phyloP scores from a whole-genome alignment of 2,888 invertebrate genomes.

The Luffia ferchaultella region DNA sequence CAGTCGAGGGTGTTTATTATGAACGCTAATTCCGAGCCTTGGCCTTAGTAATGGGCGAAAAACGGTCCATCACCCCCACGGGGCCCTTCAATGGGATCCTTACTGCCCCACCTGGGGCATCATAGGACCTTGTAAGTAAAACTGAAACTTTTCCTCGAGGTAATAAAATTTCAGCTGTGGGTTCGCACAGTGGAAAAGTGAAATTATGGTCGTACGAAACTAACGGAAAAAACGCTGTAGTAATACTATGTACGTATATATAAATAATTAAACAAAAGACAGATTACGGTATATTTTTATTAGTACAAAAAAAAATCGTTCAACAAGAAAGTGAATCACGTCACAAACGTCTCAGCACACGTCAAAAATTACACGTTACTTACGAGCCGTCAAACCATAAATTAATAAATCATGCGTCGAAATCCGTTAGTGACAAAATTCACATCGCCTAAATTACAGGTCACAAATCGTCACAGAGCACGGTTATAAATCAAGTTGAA shows the following conservation, averaged over 20 bases:
- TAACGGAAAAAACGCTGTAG: too few species aligned
- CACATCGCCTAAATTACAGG: constrained; percentile 54
- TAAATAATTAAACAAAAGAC: too few species aligned
- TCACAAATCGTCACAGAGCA: constrained; percentile 62
- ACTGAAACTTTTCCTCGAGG: neutral
- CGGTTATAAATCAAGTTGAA: constrained; percentile 55
- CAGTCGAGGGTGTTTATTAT: neutral
- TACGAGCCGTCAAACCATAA: constrained; percentile 42
- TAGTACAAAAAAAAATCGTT: too few species aligned
- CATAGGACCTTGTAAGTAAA: neutral
- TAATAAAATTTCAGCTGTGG: neutral
- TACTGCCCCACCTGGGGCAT: neutral
- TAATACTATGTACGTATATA: too few species aligned
- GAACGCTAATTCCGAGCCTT: neutral
- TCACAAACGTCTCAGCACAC: neutral
- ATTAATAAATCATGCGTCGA: constrained; percentile 56
- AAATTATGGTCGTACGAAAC: neutral
- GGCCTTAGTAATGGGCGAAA: neutral
- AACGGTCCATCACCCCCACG: neutral
- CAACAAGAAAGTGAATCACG: neutral
- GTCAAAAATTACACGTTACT: constrained; percentile 39
- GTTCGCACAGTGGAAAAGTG: neutral
- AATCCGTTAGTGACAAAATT: constrained; percentile 55
- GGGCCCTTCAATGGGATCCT: neutral
- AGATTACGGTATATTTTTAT: too few species aligned